A percentile compares a stretch with the other conserved stretches of the same genome.
phyloP scores from a whole-genome alignment of 30 jellyfish, hydroid and myxozoan species.

The Cassiopea andromeda region DNA sequence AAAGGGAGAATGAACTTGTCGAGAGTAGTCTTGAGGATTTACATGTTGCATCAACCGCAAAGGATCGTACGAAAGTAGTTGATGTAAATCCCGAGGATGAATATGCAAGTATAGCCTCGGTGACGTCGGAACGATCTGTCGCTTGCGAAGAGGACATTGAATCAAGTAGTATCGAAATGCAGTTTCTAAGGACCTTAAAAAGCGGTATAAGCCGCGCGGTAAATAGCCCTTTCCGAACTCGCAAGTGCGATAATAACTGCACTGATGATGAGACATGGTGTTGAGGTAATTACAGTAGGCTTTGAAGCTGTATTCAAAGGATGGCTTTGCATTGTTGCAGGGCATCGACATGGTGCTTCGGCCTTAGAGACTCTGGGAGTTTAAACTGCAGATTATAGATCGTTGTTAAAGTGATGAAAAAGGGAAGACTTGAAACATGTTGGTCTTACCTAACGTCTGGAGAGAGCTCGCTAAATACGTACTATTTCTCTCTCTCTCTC shows the following conservation, averaged over 20 bases:
- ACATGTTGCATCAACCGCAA: background rate
- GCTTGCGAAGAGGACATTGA: constrained; percentile 5
- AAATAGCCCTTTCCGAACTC: constrained; percentile 52
- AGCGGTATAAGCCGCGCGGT: constrained; percentile 68
- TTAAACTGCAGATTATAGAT: too few relatives aligned
- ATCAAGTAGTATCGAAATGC: constrained; percentile 24
- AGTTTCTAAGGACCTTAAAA: constrained; percentile 63
- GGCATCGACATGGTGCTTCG: background rate
- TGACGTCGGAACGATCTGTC: background rate
- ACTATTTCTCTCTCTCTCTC: too few relatives aligned
- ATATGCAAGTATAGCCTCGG: background rate
- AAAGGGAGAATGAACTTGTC: constrained; percentile 39
- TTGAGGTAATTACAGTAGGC: background rate
- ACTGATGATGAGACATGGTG: constrained; percentile 99
- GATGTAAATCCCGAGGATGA: constrained; percentile 1
- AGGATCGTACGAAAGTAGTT: background rate
- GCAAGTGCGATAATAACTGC: constrained; percentile 67
- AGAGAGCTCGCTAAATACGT: too few relatives aligned
- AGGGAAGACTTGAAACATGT: too few relatives aligned
- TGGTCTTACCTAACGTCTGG: too few relatives aligned
- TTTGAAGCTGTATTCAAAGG: background rate
- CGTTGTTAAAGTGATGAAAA: too few relatives aligned
- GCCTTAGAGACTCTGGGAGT: too few relatives aligned
- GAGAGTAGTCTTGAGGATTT: constrained; percentile 35
- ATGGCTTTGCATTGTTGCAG: background rate